A percentile compares a stretch with the other conserved stretches of the same genome.
Conservation (phyloP, 2,888 invertebrate genomes). For the Pantelozetes paolii region DNA sequence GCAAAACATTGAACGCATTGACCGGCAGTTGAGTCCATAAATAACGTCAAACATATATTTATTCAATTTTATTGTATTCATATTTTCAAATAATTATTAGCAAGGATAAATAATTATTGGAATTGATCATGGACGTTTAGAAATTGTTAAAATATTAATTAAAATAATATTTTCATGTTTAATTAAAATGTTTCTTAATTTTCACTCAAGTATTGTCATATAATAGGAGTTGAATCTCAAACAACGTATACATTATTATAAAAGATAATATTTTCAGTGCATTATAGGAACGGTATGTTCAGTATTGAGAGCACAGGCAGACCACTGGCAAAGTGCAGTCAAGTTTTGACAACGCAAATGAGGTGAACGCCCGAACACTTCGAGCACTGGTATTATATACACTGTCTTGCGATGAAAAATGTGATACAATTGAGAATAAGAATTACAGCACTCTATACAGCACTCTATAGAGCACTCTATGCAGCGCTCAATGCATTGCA, state of each 20-base stretch:
- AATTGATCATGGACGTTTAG: too few species aligned
- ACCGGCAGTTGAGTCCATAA: neutral
- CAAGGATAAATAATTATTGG: too few species aligned
- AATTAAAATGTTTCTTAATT: too few species aligned
- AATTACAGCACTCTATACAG: neutral
- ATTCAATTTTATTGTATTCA: too few species aligned
- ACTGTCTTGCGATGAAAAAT: conserved; percentile 25
- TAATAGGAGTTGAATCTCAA: too few species aligned
- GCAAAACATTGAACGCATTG: neutral
- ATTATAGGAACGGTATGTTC: too few species aligned
- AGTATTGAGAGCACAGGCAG: conserved; percentile 1
- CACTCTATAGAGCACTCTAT: neutral
- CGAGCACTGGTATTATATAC: neutral
- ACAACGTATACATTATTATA: too few species aligned
- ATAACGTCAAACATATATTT: neutral
- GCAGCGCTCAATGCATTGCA: neutral
- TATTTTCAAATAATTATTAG: too few species aligned
- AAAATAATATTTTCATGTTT: too few species aligned
- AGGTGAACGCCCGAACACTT: conserved; percentile 30
- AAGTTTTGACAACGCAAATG: conserved; percentile 26
- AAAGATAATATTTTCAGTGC: too few species aligned
- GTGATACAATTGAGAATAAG: conserved; percentile 17
- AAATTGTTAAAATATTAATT: too few species aligned
- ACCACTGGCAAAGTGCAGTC: neutral
- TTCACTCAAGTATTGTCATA: too few species aligned